Base-by-base conservation (phyloP, 2,113 vertebrate species). In the Shinisaurus crocodilurus region DNA sequence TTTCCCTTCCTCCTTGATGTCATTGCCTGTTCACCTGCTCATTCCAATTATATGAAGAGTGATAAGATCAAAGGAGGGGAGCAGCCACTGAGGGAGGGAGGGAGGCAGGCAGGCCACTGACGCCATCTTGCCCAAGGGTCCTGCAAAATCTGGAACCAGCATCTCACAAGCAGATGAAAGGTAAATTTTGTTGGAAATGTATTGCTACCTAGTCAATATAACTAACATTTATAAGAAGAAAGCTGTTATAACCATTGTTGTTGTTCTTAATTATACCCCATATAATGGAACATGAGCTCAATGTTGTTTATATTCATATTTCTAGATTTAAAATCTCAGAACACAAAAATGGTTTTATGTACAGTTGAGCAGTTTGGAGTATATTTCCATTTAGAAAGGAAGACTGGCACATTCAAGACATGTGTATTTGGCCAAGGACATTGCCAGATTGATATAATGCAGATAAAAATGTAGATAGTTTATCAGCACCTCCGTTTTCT, bases 131-230 rank as follows among this genome's bases (percentile, higher is more conserved):
- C 69, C 29, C 10, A 70, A 67, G 12, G 29, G 69, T 70, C 29
- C 32, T 32, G n/a, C 34, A 15, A 37, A 74, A n/a, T n/a, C 34
- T 37, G 12, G 16, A 74, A 16, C 70, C 70, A 29, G 6, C 13
- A 91, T 12, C 2, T 3, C 63, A 32, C 65, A 54, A 34, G 1
- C 57, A 72, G 48, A 85, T 77, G 0, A 82, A 85, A 84, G 57
- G 27, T 40, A n/a, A 48, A 8, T 0, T 3, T 57, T 3, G 0
- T 88, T 82, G 0, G 6, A 80, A 15, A 72, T 9, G 2, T 54
- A 90, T 65, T 87, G 89, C 40, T 54, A 90, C 77, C 54, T 92
- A 50, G 69, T 20, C 32, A 54, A 57, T 20, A n/a, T 5, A 7
- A 45, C 6, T 37, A 75, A 29, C 63, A 82, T 45, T 37, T 63